Conservation (phyloP, 2,797 vertebrate genomes). For the Rhynchonycteris naso region DNA sequence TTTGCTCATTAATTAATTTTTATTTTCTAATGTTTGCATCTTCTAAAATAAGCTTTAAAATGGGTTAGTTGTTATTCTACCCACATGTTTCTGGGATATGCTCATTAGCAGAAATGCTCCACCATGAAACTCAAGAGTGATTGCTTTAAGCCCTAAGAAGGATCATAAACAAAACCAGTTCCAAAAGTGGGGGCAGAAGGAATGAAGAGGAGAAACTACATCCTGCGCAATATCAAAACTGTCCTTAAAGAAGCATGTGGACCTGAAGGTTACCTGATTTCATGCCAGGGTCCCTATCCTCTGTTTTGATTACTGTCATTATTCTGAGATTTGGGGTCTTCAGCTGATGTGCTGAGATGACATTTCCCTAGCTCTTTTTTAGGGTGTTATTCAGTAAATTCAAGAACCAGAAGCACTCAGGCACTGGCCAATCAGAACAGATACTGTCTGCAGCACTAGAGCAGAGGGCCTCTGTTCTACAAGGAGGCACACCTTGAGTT, state of each 20-base stretch:
- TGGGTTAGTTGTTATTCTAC: slow-evolving; percentile 65
- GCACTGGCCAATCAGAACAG: not conserved
- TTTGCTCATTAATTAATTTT: slow-evolving; percentile 76
- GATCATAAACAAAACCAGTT: slow-evolving; percentile 65
- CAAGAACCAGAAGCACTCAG: not conserved
- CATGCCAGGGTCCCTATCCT: not conserved
- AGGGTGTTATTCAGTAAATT: not conserved
- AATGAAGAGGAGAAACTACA: not conserved
- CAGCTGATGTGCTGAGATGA: not conserved
- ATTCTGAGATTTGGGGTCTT: not conserved
- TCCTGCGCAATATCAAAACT: not conserved
- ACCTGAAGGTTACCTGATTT: not conserved
- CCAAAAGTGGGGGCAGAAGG: slow-evolving; percentile 47
- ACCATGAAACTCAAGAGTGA: slow-evolving; percentile 51
- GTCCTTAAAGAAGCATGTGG: not conserved
- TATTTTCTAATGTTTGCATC: slow-evolving; percentile 71
- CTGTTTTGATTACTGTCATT: not conserved
- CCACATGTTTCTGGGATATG: slow-evolving; percentile 74
- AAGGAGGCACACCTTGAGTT: not conserved
- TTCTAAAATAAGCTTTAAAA: slow-evolving; percentile 76
- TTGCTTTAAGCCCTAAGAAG: slow-evolving; percentile 53
- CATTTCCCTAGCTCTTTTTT: not conserved
- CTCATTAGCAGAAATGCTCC: slow-evolving; percentile 74
- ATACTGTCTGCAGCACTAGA: too few species aligned
- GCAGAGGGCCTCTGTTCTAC: not conserved